Conservation (phyloP, 2,113 vertebrate genomes). For the Lophochroa leadbeateri region DNA sequence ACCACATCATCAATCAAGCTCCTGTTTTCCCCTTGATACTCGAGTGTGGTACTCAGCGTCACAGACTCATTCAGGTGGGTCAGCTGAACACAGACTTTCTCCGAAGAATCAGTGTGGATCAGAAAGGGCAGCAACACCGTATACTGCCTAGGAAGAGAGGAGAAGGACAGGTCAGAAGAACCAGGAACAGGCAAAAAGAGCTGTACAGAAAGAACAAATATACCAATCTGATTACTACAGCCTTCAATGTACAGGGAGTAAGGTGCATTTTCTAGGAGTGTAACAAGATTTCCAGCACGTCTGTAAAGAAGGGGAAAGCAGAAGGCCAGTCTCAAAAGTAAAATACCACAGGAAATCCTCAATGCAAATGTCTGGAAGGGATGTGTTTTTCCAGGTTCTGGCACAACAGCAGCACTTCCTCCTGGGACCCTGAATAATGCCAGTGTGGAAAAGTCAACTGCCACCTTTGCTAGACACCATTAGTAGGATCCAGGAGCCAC, state of each 20-base stretch:
- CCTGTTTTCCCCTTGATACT: constrained; percentile 25
- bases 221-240: neutral
- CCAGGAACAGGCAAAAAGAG: neutral
- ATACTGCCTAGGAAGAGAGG: constrained; percentile 57
- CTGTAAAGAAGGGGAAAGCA: neutral
- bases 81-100: constrained; percentile 72
- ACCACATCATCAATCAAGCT: constrained; percentile 60
- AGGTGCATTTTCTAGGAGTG: neutral
- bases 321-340: neutral
- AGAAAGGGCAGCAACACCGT: constrained; percentile 50
- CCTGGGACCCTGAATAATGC: neutral
- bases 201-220: neutral
- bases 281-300: neutral
- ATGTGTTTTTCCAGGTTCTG: neutral
- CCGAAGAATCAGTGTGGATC: neutral
- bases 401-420: neutral
- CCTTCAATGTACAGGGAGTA: fast-evolving
- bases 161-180: neutral
- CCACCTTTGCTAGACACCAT: neutral
- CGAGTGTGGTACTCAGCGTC: constrained; percentile 30
- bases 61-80: constrained; percentile 76
- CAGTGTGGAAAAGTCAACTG: neutral
- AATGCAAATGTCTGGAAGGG: neutral
- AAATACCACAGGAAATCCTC: neutral
- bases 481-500: neutral